These are phyloP conservation scores for Ischnus inquisitorius DNA, from an alignment of 2,888 invertebrate species.

Conservation along the genomic window DNA sequence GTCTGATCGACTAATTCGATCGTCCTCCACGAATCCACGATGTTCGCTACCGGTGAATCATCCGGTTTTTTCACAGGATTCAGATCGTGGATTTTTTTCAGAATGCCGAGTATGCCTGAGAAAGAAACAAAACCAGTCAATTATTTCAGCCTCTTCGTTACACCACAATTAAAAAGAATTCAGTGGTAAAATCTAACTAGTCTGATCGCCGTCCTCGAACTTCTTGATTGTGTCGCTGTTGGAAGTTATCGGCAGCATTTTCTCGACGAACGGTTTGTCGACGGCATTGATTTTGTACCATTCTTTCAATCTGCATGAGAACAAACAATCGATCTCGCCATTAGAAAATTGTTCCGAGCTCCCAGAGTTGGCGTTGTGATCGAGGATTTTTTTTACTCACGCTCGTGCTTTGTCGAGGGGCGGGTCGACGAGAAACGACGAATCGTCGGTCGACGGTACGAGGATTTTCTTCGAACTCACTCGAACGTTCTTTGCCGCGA, in stretches of 20 bases:
- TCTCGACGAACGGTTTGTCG: background rate
- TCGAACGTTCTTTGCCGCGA: background rate
- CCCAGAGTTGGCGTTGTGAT: too few species aligned
- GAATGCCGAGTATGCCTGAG: constrained; percentile 30
- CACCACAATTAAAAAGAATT: background rate
- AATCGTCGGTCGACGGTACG: background rate
- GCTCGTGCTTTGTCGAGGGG: background rate
- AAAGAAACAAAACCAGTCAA: background rate
- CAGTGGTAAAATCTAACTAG: constrained; percentile 36
- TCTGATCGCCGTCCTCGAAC: background rate
- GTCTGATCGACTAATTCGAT: constrained; percentile 1
- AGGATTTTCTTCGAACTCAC: background rate
- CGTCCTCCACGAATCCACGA: background rate
- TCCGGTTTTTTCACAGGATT: background rate
- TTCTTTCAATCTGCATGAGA: constrained; percentile 14
- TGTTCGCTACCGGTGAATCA: background rate
- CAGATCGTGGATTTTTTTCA: constrained; percentile 1
- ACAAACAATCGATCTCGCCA: background rate
- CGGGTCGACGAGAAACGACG: background rate
- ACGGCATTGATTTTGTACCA: background rate
- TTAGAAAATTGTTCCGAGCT: background rate
- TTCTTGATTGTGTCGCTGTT: constrained; percentile 10
- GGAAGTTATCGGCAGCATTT: background rate
- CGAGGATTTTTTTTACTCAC: background rate
- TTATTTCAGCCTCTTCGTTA: background rate